These are phyloP conservation scores for Caenorhabditis briggsae DNA, from an alignment of 1,140 invertebrate genomes.

Conservation along the genomic window DNA sequence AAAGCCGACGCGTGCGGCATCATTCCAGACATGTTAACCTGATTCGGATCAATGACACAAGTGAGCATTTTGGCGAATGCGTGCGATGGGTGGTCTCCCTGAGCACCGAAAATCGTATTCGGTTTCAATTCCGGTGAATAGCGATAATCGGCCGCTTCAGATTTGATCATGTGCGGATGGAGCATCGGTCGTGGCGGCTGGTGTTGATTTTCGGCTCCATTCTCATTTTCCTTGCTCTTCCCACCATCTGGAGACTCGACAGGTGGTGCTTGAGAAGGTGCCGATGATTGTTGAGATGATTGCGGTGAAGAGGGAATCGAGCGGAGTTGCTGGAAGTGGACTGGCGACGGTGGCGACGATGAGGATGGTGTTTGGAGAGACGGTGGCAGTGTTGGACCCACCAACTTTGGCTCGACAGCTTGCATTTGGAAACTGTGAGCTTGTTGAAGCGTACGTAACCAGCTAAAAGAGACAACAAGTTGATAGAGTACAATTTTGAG, in stretches of 20 bases:
- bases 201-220: not conserved
- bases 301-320: not conserved
- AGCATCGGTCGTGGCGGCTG: too few relatives aligned
- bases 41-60: constrained; percentile 21
- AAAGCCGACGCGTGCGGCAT: not conserved
- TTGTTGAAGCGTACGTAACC: constrained; percentile 20
- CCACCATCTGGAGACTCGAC: not conserved
- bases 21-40: not conserved
- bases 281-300: too few relatives aligned
- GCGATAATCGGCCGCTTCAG: not conserved
- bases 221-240: constrained; percentile 18
- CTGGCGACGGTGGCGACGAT: not conserved
- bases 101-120: not conserved
- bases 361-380: not conserved
- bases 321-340: not conserved
- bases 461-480: constrained; percentile 1
- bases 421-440: constrained; percentile 47
- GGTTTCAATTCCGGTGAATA: not conserved
- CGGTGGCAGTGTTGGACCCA: constrained; percentile 9
- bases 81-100: not conserved
- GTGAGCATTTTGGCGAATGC: not conserved
- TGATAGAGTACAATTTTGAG: not conserved
- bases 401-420: constrained; percentile 33
- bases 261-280: not conserved
- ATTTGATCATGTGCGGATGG: not conserved